Evolutionary conservation across 2,113 vertebrate species (phyloP).

Genomic region (Oceanites oceanicus): DNA sequence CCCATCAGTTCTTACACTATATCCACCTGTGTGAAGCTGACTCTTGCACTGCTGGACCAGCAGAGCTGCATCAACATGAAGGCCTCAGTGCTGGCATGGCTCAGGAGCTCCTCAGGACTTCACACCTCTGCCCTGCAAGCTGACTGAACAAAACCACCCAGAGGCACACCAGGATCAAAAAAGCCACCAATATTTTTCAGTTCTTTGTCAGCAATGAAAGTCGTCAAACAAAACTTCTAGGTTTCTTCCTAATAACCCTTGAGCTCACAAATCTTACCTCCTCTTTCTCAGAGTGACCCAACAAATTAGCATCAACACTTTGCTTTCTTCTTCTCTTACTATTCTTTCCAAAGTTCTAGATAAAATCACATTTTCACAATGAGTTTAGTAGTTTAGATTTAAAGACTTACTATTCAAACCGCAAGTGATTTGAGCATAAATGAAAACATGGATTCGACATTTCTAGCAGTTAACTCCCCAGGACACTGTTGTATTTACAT

Average conservation of each 20-base stretch:
- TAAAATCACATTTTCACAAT: background rate
- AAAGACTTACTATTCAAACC: background rate
- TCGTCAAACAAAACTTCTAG: background rate
- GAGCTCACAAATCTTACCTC: background rate
- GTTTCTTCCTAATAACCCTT: background rate
- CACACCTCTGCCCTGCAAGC: background rate
- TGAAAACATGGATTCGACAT: background rate
- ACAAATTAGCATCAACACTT: background rate
- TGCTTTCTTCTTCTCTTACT: background rate
- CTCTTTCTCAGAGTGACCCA: background rate
- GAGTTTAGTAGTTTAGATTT: background rate
- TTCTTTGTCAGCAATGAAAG: background rate
- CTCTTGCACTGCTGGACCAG: background rate
- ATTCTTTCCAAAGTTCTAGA: background rate
- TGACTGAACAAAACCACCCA: background rate
- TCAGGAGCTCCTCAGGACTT: background rate
- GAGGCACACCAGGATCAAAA: background rate
- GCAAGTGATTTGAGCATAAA: background rate
- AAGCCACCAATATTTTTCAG: background rate
- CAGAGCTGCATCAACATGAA: background rate
- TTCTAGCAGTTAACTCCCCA: background rate
- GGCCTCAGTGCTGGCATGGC: accelerated
- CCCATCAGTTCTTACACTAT: background rate
- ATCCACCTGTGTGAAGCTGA: accelerated
- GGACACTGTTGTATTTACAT: background rate